A percentile compares a stretch with the other conserved stretches of the same genome.
These are phyloP conservation scores for Mactromeris polynyma DNA, from an alignment of 2,888 invertebrate species.

Conservation along the genomic window DNA sequence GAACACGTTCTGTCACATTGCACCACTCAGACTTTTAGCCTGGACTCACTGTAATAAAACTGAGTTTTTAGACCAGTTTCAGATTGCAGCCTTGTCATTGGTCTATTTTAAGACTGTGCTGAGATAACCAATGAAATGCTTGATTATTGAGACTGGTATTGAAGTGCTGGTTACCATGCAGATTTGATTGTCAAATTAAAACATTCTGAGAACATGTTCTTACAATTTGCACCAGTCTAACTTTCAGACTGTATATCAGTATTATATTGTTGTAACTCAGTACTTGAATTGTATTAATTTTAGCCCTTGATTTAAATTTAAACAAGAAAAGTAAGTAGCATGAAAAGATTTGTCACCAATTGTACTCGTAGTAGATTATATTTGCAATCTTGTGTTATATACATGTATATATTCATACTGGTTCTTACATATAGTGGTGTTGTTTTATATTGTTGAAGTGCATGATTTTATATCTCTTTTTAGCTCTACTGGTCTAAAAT, in stretches of 20 bases:
- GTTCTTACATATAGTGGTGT: not conserved
- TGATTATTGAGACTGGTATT: too few relatives aligned
- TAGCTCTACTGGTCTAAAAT: not conserved
- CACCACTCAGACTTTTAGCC: too few relatives aligned
- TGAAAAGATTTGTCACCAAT: not conserved
- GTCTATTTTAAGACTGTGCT: too few relatives aligned
- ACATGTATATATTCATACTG: not conserved
- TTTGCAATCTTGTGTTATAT: not conserved
- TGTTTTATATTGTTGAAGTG: not conserved
- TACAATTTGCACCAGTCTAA: not conserved
- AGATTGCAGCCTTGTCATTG: too few relatives aligned
- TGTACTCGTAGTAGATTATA: not conserved
- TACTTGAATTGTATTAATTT: not conserved
- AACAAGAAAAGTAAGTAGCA: constrained; percentile 19
- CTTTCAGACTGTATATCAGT: not conserved
- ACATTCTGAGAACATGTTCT: not conserved
- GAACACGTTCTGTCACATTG: too few relatives aligned
- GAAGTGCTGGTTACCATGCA: too few relatives aligned
- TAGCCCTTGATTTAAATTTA: constrained; percentile 39
- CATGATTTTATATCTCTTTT: not conserved
- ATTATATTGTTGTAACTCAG: not conserved
- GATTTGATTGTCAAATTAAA: not conserved
- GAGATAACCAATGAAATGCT: too few relatives aligned
- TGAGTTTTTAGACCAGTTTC: too few relatives aligned
- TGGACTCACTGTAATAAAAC: too few relatives aligned